These are phyloP conservation scores for Dicycla oo DNA, from an alignment of 2,888 invertebrate species.

Conservation along the genomic window DNA sequence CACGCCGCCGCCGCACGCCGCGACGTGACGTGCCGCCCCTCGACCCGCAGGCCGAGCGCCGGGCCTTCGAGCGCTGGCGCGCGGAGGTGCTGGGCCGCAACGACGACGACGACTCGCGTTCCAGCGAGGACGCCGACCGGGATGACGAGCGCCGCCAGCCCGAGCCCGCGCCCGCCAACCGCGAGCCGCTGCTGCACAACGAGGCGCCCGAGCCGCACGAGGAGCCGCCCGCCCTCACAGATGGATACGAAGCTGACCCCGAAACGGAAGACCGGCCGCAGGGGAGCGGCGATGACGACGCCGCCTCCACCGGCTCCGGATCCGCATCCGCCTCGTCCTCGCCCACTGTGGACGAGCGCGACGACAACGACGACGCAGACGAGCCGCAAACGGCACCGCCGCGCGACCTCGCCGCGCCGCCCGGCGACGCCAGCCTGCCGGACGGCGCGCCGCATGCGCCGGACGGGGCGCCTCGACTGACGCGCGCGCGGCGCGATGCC, in stretches of 20 bases:
- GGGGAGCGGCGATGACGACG: constrained; percentile 69
- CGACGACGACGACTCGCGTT: constrained; percentile 74
- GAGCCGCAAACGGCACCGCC: constrained; percentile 16
- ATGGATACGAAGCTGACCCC: constrained; percentile 66
- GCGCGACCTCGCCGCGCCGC: background rate
- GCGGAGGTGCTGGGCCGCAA: constrained; percentile 75
- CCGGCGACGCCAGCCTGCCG: constrained; percentile 40
- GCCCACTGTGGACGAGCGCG: constrained; percentile 61
- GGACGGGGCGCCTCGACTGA: constrained; percentile 40
- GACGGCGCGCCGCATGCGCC: constrained; percentile 5
- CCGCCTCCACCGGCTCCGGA: constrained; percentile 71
- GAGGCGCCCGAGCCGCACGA: constrained; percentile 52
- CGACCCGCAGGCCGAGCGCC: constrained; percentile 78
- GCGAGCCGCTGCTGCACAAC: constrained; percentile 27
- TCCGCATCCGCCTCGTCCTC: constrained; percentile 70
- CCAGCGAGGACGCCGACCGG: constrained; percentile 74
- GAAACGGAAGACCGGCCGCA: constrained; percentile 67
- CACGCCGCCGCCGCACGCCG: constrained; percentile 68
- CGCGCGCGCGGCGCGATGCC: constrained; percentile 33
- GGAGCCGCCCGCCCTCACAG: constrained; percentile 50
- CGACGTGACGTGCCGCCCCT: constrained; percentile 63
- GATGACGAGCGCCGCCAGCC: constrained; percentile 39
- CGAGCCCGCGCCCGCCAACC: constrained; percentile 50
- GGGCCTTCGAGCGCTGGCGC: constrained; percentile 84
- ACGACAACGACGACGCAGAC: constrained; percentile 52